Evolutionary conservation across 2,113 vertebrate genomes (phyloP).

Genomic region (Ciconia stormi): DNA sequence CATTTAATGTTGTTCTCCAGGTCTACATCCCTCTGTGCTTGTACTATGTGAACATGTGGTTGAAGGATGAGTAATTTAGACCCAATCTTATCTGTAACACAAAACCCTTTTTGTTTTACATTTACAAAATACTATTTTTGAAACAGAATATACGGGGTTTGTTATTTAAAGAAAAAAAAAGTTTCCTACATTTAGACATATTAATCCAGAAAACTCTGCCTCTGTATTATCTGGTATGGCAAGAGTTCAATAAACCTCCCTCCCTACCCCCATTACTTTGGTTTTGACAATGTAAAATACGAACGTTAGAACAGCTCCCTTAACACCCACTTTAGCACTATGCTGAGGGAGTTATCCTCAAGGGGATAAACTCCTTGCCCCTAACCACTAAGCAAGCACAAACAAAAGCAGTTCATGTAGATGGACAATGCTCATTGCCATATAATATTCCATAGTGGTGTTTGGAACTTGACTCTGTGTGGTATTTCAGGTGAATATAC

Average conservation of each 20-base stretch:
- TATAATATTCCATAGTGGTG: fast-evolving
- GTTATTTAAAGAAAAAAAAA: neutral
- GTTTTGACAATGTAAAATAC: neutral
- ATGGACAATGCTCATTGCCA: neutral
- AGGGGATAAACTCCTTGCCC: neutral
- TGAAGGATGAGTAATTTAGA: neutral
- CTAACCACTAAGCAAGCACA: neutral
- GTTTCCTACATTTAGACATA: neutral
- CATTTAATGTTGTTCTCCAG: neutral
- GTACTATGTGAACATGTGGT: fast-evolving
- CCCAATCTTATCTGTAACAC: neutral
- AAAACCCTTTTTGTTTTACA: neutral
- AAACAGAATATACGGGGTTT: neutral
- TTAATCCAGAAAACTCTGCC: neutral
- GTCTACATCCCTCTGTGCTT: neutral
- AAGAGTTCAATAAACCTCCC: neutral
- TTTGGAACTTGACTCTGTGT: neutral
- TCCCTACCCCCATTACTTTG: fast-evolving
- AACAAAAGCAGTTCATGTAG: neutral
- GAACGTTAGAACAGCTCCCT: neutral
- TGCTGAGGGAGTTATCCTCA: neutral
- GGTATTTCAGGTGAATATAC: neutral
- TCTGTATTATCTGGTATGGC: no score
- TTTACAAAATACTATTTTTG: neutral
- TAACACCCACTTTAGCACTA: neutral